Percentiles rank a stretch among this genome's conserved stretches.
phyloP scores from a whole-genome alignment of 2,797 vertebrate genomes.

The Helarctos malayanus region DNA sequence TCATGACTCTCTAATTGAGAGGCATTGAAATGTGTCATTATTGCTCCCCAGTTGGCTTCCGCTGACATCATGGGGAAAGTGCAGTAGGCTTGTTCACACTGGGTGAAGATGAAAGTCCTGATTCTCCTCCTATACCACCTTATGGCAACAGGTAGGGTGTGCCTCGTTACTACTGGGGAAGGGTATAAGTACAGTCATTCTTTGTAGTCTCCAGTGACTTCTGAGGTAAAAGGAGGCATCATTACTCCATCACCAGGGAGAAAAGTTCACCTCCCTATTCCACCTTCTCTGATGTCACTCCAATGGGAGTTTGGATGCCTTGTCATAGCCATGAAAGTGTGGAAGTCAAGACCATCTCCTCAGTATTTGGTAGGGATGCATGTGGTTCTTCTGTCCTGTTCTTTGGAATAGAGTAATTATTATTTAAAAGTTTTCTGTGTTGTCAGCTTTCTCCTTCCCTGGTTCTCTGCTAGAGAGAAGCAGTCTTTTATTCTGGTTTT shows the following conservation, averaged over 20 bases:
- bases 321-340: not conserved
- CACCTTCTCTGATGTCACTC: not conserved
- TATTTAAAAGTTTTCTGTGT: not conserved
- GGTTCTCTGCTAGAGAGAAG: not conserved
- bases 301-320: fast-evolving
- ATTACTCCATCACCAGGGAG: not conserved
- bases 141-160: not conserved
- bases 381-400: not conserved
- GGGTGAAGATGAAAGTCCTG: not conserved
- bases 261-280: not conserved
- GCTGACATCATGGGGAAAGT: not conserved
- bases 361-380: not conserved
- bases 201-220: not conserved
- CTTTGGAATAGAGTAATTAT: not conserved
- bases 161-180: not conserved
- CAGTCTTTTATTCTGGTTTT: not conserved
- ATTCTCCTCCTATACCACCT: not conserved
- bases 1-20: not conserved
- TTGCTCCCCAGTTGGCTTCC: not conserved
- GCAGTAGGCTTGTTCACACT: not conserved
- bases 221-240: not conserved
- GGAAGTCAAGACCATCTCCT: not conserved
- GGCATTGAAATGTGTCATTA: not conserved
- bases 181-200: not conserved
- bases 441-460: not conserved